Evolutionary conservation across 2,888 invertebrate species (phyloP).

Genomic region (Lithophane socia): DNA sequence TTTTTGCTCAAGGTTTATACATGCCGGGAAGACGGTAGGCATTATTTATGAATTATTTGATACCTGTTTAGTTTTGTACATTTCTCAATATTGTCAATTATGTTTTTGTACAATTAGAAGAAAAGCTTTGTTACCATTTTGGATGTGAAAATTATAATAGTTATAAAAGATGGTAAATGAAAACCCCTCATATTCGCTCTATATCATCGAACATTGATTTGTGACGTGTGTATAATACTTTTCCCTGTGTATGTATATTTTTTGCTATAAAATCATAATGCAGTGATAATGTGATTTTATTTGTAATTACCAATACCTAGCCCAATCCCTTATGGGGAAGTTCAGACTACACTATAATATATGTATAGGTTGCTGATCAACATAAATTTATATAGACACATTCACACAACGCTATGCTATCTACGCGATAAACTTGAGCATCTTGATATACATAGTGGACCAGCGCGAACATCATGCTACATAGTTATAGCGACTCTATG

Average conservation of each 20-base stretch:
- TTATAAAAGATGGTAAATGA: conserved; percentile 66
- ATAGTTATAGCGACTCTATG: too few relatives aligned
- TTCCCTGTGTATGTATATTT: conserved; percentile 89
- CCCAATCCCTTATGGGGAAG: too few relatives aligned
- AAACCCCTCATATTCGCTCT: conserved; percentile 72
- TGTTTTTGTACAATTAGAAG: conserved; percentile 58
- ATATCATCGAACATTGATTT: conserved; percentile 83
- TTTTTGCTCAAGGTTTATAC: conserved; percentile 61
- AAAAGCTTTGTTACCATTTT: conserved; percentile 68
- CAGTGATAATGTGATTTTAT: conserved; percentile 86
- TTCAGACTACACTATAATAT: too few relatives aligned
- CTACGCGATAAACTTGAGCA: too few relatives aligned
- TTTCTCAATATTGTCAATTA: conserved; percentile 63
- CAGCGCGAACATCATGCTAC: too few relatives aligned
- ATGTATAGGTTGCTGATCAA: too few relatives aligned
- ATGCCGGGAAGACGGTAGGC: conserved; percentile 31
- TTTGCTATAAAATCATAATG: conserved; percentile 90
- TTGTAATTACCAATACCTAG: conserved; percentile 61
- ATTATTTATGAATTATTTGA: conserved; percentile 51
- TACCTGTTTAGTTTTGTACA: conserved; percentile 53
- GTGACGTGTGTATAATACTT: conserved; percentile 87
- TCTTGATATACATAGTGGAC: too few relatives aligned
- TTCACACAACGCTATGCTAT: too few relatives aligned
- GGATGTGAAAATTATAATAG: conserved; percentile 66
- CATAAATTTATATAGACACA: too few relatives aligned